phyloP scores from a whole-genome alignment of 2,797 vertebrate genomes.

The Prunella strophiata region DNA sequence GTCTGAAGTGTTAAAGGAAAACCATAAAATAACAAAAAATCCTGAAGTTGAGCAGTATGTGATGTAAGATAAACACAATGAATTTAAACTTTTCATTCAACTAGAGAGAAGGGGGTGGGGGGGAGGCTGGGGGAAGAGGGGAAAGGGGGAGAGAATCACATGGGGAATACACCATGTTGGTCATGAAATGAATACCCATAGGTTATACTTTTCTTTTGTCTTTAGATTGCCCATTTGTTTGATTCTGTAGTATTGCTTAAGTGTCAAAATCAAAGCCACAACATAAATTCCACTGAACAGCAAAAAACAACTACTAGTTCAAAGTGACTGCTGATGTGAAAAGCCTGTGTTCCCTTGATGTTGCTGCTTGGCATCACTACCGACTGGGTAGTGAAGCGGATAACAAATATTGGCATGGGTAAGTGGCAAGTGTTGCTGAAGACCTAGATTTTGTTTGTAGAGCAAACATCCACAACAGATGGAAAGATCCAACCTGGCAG shows the following conservation, averaged over 20 bases:
- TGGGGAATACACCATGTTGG: background rate
- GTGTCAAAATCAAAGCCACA: background rate
- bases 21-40: background rate
- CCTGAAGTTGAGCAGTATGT: background rate
- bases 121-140: background rate
- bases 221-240: background rate
- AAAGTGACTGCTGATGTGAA: constrained; percentile 40
- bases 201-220: background rate
- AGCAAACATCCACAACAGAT: constrained; percentile 32
- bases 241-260: background rate
- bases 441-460: constrained; percentile 60
- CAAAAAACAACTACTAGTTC: constrained; percentile 22
- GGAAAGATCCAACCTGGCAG: constrained; percentile 51
- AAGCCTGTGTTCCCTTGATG: constrained; percentile 35
- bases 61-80: background rate
- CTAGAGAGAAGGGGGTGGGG: background rate
- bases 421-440: constrained; percentile 62
- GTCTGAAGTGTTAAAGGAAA: background rate
- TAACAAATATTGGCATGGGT: constrained; percentile 58
- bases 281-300: background rate
- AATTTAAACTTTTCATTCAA: background rate
- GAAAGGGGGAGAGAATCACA: background rate
- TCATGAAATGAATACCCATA: background rate
- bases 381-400: constrained; percentile 29
- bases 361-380: constrained; percentile 33